Percentiles rank a stretch among this genome's conserved stretches.
phyloP scores from a whole-genome alignment of 2,113 vertebrate species.

The Ceuthmochares aereus region DNA sequence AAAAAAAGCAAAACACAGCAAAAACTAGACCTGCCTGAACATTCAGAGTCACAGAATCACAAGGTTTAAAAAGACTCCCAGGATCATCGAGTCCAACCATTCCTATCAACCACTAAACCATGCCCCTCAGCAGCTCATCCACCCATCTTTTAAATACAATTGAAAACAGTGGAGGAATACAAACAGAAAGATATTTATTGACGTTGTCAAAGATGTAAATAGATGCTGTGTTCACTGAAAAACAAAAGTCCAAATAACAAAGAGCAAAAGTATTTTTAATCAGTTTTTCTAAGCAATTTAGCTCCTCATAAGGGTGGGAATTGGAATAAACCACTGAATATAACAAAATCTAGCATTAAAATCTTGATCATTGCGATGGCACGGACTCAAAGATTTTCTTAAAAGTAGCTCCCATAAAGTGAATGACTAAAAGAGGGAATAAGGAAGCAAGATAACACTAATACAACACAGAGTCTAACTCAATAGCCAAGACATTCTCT shows the following conservation, averaged over 20 bases:
- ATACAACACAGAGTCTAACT: background rate
- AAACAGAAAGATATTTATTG: background rate
- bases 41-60: too few species aligned
- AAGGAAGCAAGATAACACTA: background rate
- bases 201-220: background rate
- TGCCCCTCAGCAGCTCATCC: too few species aligned
- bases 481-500: background rate
- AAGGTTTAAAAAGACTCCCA: too few species aligned
- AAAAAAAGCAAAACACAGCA: background rate
- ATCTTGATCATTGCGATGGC: background rate
- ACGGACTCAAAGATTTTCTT: background rate
- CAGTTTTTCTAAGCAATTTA: background rate
- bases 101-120: too few species aligned
- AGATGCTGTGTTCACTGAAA: background rate
- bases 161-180: background rate
- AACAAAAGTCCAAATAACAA: background rate
- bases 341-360: background rate
- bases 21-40: background rate
- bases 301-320: background rate
- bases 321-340: background rate
- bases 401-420: background rate
- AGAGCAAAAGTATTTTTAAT: background rate
- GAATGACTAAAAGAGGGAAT: background rate
- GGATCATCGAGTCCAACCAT: too few species aligned
- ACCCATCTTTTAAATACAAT: background rate